Evolutionary conservation across 1,140 invertebrate genomes (phyloP).

Genomic region (Caenorhabditis brenneri): DNA sequence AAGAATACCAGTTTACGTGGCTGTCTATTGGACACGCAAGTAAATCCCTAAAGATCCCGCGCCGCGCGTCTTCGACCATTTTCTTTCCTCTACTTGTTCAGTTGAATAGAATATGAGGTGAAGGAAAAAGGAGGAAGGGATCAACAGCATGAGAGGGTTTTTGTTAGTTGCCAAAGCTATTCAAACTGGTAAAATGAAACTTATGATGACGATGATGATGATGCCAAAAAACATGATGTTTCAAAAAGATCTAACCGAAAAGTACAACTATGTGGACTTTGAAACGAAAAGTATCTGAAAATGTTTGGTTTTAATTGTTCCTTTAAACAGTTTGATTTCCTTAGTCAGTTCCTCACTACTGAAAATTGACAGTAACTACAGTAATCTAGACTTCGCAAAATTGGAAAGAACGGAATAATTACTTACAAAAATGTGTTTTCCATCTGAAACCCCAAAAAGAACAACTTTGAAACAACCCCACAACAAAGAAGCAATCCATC

Average conservation of each 20-base stretch:
- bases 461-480: not conserved
- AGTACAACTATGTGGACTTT: not conserved
- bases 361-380: too few species aligned
- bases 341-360: too few species aligned
- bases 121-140: not conserved
- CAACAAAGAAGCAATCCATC: not conserved
- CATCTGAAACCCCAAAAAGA: too few species aligned
- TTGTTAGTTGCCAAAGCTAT: not conserved
- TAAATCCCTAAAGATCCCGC: not conserved
- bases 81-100: not conserved
- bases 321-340: too few species aligned
- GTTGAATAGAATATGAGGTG: conserved; percentile 29
- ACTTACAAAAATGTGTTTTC: too few species aligned
- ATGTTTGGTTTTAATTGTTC: too few species aligned
- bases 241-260: not conserved
- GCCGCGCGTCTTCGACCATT: not conserved
- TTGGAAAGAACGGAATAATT: too few species aligned
- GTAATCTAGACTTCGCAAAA: too few species aligned
- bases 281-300: too few species aligned
- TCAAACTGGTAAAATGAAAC: conserved; percentile 15
- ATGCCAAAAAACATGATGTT: not conserved
- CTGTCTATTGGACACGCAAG: conserved; percentile 43
- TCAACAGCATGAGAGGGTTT: not conserved
- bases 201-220: not conserved
- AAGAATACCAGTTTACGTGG: conserved; percentile 41